phyloP scores from a whole-genome alignment of 1,140 invertebrate species.

The Ephestia elutella region DNA sequence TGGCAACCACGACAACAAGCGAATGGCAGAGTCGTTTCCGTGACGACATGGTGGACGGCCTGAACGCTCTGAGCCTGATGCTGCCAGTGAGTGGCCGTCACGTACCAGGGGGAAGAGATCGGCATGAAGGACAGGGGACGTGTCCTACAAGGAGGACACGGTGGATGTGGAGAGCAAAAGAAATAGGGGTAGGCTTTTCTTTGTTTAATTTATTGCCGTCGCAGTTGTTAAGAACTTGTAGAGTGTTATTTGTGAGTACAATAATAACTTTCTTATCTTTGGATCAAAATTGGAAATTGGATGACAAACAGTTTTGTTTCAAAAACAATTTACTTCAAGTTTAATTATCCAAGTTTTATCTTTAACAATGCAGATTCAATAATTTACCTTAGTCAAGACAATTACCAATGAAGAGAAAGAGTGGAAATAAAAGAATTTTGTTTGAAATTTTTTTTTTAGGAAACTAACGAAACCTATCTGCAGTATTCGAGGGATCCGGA shows the following conservation, averaged over 20 bases:
- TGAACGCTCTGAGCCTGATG: conserved; percentile 78
- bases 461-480: conserved; percentile 47
- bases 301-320: no score
- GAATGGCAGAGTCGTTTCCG: conserved; percentile 80
- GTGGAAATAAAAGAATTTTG: no score
- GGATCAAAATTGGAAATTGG: no score
- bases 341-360: no score
- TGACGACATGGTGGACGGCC: conserved; percentile 77
- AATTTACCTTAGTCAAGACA: no score
- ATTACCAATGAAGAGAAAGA: no score
- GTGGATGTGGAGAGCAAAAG: conserved; percentile 63
- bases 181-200: conserved; percentile 13
- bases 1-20: conserved; percentile 82
- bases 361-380: no score
- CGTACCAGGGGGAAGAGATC: conserved; percentile 86
- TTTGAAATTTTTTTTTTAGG: conserved; percentile 27
- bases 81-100: conserved; percentile 81
- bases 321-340: no score
- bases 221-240: no score
- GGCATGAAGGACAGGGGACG: conserved; percentile 79
- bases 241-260: no score
- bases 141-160: conserved; percentile 74
- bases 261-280: no score
- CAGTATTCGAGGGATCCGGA: conserved; percentile 78
- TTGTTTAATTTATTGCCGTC: no score